Base-by-base conservation (phyloP, 2,113 vertebrate genomes). In the Pelusios castaneus region DNA sequence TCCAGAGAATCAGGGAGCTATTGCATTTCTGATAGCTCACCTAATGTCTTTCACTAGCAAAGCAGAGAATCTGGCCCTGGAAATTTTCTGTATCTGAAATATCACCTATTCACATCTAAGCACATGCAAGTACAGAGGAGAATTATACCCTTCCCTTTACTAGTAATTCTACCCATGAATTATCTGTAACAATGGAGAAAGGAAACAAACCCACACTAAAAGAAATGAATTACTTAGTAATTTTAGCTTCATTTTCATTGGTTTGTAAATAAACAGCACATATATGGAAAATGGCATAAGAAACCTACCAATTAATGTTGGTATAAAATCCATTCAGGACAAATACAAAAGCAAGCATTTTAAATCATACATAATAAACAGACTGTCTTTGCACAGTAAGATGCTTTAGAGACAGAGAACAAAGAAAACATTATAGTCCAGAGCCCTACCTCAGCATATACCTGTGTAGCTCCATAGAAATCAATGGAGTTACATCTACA, bases 401-500 rank as follows among this genome's bases (percentile, higher is more conserved):
- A 38, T n/a, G 8, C 63, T 70, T 70, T n/a, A n/a, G 34, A 38
- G 63, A 70, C n/a, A 5, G 10, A 38, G n/a, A 38, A n/a, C 60
- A 67, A 67, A 63, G 60, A 34, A 34, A 63, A n/a, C 29, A 8
- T 63, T 63, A 34, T 10, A 5, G 1, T 88, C 12, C 54, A 34
- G 24, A 1, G 24, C 43, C 63, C 81, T 67, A 24, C 63, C 63
- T 75, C 1, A 0, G 56, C 58, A 2, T 41, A 22, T 76, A 29
- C 63, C 12, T 45, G 31, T 38, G 16, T 8, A 70, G 1, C 10
- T 31, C 10, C 27, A 10, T 27, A 19, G 34, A 5, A 19, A 0
- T 0, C 0, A 1, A 2, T 70, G 41, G n/a, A 5, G 25, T 80
- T 80, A 56, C 13, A 9, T 2, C 1, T 0, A 0, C 2, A 27